A percentile compares a stretch with the other conserved stretches of the same genome.
Evolutionary conservation across 2,113 vertebrate species (phyloP).

Genomic region (Crotalus horridus): DNA sequence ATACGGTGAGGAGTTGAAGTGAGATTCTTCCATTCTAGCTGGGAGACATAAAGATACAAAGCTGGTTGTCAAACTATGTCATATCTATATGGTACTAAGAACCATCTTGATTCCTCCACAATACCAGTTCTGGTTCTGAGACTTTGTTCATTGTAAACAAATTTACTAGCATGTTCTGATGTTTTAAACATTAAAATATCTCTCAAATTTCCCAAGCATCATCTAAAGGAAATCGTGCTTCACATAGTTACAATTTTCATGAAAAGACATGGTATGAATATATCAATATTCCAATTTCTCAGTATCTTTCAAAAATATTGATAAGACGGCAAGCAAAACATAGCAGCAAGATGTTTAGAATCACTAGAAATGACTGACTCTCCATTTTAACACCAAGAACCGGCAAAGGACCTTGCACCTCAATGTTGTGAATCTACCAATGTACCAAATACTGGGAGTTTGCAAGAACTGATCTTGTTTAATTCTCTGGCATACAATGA

Average conservation of each 20-base stretch:
- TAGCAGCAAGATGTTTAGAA: neutral
- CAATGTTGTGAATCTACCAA: neutral
- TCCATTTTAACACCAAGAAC: neutral
- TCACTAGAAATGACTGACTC: neutral
- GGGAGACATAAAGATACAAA: slow-evolving; percentile 56
- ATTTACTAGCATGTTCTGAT: slow-evolving; percentile 24
- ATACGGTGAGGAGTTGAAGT: slow-evolving; percentile 97
- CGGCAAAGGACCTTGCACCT: neutral
- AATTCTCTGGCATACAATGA: neutral
- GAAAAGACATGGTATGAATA: neutral
- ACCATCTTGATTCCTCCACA: slow-evolving; percentile 25
- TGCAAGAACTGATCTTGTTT: neutral
- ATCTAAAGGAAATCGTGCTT: slow-evolving; percentile 8
- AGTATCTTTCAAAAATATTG: neutral
- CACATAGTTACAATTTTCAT: slow-evolving; percentile 29
- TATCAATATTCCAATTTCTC: neutral
- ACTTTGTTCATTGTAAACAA: neutral
- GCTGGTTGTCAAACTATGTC: slow-evolving; percentile 42
- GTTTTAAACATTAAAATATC: slow-evolving; percentile 13
- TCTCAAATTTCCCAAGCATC: neutral
- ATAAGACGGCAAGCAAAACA: slow-evolving; percentile 11
- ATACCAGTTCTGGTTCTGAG: slow-evolving; percentile 26
- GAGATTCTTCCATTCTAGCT: slow-evolving; percentile 99
- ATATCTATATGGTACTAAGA: slow-evolving; percentile 20
- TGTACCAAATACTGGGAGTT: neutral